phyloP scores from a whole-genome alignment of 2,888 invertebrate species.

The Sericinus montela region DNA sequence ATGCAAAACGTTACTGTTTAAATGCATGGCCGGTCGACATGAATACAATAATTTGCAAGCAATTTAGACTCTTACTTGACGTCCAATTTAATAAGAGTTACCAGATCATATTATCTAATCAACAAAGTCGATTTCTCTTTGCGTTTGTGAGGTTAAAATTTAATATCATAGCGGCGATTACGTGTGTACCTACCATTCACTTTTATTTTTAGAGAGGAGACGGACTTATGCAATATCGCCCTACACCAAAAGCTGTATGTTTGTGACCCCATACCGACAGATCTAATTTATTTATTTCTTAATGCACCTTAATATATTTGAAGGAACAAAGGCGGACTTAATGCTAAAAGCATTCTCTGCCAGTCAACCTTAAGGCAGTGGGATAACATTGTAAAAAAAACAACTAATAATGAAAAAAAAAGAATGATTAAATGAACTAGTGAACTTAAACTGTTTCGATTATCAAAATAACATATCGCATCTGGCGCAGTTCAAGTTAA shows the following conservation, averaged over 20 bases:
- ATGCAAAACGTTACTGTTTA: slow-evolving; percentile 20
- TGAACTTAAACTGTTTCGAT: no score
- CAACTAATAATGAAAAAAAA: no score
- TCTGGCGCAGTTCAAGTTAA: no score
- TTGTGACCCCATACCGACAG: no score
- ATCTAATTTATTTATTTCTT: no score
- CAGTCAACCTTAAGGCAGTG: no score
- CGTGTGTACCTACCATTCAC: slow-evolving; percentile 50
- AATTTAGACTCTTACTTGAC: background rate
- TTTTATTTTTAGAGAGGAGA: slow-evolving; percentile 63
- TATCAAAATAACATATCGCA: no score
- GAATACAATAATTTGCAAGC: background rate
- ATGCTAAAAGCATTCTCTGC: no score
- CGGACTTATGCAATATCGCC: background rate
- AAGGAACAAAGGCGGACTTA: no score
- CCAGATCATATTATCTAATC: slow-evolving; percentile 31
- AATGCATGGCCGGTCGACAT: slow-evolving; percentile 22
- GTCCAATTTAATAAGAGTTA: slow-evolving; percentile 25
- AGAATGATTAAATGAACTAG: no score
- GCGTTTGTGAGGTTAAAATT: slow-evolving; percentile 41
- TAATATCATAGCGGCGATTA: slow-evolving; percentile 48
- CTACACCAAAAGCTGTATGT: background rate
- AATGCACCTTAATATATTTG: no score
- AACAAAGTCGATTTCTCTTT: slow-evolving; percentile 38
- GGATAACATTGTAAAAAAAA: no score